Conservation (phyloP, 2,888 invertebrate species). For the Diadegma fenestrale region DNA sequence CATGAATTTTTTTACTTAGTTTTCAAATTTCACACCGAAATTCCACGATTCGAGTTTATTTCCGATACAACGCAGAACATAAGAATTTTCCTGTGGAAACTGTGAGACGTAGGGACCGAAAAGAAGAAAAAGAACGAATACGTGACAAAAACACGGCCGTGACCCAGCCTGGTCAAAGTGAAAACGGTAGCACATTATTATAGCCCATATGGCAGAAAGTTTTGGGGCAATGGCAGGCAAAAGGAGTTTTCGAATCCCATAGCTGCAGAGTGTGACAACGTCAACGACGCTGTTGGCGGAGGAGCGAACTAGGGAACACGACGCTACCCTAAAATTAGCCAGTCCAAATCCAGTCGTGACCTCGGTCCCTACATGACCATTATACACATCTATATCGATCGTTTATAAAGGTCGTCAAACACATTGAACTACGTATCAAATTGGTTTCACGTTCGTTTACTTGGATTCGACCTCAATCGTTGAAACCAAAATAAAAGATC, state of each 20-base stretch:
- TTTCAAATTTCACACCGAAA: no score
- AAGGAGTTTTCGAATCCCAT: slow-evolving; percentile 41
- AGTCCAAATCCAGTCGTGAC: slow-evolving; percentile 65
- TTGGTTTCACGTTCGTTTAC: background rate
- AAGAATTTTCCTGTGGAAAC: background rate
- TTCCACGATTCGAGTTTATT: background rate
- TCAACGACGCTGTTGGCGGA: slow-evolving; percentile 36
- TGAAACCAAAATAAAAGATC: background rate
- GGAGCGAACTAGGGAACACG: slow-evolving; percentile 32
- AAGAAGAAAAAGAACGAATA: slow-evolving; percentile 20
- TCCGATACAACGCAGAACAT: background rate
- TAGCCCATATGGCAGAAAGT: background rate
- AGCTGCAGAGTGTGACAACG: slow-evolving; percentile 37
- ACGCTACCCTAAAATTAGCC: slow-evolving; percentile 64
- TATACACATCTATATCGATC: slow-evolving; percentile 16
- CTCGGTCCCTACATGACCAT: slow-evolving; percentile 47
- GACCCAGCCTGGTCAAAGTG: slow-evolving; percentile 43
- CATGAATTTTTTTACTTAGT: background rate
- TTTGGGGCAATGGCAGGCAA: slow-evolving; percentile 18
- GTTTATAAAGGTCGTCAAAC: slow-evolving; percentile 2
- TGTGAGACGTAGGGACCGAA: background rate
- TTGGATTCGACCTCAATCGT: background rate
- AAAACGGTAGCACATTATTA: slow-evolving; percentile 11
- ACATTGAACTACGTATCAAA: background rate
- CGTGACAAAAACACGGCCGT: slow-evolving; percentile 58